Conservation (phyloP, 2,797 vertebrate genomes). For the Gallinago nigripennis region DNA sequence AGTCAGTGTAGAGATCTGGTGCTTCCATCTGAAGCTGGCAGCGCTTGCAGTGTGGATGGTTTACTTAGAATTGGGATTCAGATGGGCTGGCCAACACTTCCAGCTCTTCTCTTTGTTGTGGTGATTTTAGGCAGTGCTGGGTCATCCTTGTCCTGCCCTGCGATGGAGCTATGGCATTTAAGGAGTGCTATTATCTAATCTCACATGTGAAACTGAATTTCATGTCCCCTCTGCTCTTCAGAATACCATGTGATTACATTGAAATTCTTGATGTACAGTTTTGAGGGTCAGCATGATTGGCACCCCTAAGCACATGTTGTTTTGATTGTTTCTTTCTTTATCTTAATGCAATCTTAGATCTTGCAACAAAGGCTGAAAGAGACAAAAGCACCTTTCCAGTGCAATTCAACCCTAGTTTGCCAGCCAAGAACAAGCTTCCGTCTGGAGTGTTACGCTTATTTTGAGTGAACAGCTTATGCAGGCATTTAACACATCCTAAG, state of each 20-base stretch:
- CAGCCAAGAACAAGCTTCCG: background rate
- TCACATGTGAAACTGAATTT: background rate
- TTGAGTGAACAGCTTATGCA: background rate
- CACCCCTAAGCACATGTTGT: background rate
- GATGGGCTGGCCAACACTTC: background rate
- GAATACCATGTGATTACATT: fast-evolving
- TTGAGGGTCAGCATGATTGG: background rate
- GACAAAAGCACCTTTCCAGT: background rate
- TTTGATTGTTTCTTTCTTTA: background rate
- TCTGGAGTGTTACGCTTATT: background rate
- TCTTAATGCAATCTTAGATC: background rate
- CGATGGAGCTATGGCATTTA: background rate
- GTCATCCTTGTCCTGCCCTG: background rate
- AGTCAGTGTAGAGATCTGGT: background rate
- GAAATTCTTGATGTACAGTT: background rate
- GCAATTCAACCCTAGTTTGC: background rate
- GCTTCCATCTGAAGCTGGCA: background rate
- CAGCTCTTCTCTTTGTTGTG: background rate
- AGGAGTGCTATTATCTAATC: background rate
- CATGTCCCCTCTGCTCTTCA: background rate
- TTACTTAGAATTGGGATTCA: background rate
- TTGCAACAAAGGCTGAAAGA: background rate
- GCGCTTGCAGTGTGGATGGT: background rate
- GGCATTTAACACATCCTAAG: background rate
- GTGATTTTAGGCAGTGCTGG: background rate